Evolutionary conservation across 2,797 vertebrate genomes (phyloP).

Genomic region (Sylvia borin): DNA sequence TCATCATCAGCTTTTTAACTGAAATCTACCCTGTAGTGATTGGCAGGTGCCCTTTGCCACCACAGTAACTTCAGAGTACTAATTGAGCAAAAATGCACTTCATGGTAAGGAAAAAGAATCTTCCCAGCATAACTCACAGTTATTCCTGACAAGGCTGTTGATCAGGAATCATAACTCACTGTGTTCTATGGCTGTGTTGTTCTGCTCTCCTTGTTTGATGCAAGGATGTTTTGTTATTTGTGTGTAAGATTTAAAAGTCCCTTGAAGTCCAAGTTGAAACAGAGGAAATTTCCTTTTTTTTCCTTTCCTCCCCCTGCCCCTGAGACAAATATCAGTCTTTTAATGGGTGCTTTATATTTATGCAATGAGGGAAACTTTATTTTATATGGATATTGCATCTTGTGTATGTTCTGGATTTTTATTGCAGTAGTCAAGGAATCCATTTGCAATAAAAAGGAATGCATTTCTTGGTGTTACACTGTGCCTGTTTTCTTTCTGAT

Average conservation of each 20-base stretch:
- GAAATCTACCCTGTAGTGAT: neutral
- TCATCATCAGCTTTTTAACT: neutral
- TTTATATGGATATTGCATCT: neutral
- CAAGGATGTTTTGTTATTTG: neutral
- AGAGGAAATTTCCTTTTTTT: neutral
- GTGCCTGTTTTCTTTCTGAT: neutral
- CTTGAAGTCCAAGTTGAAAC: neutral
- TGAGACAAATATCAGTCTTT: neutral
- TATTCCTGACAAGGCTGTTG: neutral
- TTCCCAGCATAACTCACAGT: neutral
- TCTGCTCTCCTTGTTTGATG: neutral
- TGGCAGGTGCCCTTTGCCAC: neutral
- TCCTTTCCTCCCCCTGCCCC: fast-evolving
- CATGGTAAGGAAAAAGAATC: neutral
- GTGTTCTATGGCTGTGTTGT: neutral
- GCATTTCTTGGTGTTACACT: neutral
- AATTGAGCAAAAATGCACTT: neutral
- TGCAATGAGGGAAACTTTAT: neutral
- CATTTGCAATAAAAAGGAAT: neutral
- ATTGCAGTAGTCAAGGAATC: neutral
- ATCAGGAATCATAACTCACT: neutral
- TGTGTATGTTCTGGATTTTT: neutral
- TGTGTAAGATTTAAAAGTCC: neutral
- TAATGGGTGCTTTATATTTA: neutral
- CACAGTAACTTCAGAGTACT: neutral